Base-by-base conservation (phyloP, 2,797 vertebrate genomes). In the Micrastur ruficollis region DNA sequence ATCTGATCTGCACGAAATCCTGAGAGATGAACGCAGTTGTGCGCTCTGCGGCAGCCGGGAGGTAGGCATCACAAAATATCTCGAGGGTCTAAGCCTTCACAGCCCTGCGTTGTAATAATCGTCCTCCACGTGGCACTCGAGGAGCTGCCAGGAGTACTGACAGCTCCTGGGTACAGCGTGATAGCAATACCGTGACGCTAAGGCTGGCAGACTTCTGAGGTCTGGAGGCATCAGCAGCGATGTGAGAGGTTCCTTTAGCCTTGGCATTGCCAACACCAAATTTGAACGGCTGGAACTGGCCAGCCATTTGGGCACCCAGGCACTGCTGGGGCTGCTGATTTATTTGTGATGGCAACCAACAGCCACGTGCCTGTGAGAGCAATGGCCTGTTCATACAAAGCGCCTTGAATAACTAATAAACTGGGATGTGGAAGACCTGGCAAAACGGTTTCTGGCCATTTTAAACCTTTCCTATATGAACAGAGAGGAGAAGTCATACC, bases 111-210 rank as follows among this genome's bases (percentile, higher is more conserved):
- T 62, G 72, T 21, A 49, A 42, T 26, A 52, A 53, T 53, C 29
- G 12, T 16, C 66, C 52, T 82, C 67, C 1, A 3, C 66, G 0
- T 0, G 1, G 44, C 0, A 3, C 65, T 47, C 44, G 63, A 56
- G 82, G 65, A 22, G 6, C 26, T 58, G 75, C 3, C 6, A 50
- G 42, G 29, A 36, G 56, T 29, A 38, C 29, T 81, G 52, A 32
- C 70, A 89, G 78, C 25, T 63, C 19, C 61, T 0, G 5, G 23
- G 61, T 78, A 23, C 31, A 36, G n/a, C 1, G 3, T 38, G 61
- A 21, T 17, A 52, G 63, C 70, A 80, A 62, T 31, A 26, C 23
- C 14, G 8, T 36, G 75, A 34, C n/a, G 27, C 40, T 76, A 21
- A 71, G 52, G 36, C 50, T 74, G 79, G 44, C 36, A 86, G 52